Percentiles rank a stretch among this genome's conserved stretches.
phyloP scores from a whole-genome alignment of 2,888 invertebrate genomes.

The Crossocerus cetratus region DNA sequence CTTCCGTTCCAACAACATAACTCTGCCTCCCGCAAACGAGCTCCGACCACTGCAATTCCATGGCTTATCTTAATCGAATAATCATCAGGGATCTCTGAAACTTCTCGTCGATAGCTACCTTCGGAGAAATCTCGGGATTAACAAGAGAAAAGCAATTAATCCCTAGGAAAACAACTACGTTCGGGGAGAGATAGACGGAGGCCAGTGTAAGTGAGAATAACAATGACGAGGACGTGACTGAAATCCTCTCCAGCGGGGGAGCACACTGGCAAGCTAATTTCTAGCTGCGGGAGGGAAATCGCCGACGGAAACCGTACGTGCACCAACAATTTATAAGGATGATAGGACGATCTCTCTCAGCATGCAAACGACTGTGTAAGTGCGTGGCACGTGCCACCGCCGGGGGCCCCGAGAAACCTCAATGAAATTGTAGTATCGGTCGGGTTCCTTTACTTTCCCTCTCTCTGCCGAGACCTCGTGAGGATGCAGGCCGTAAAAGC shows the following conservation, averaged over 20 bases:
- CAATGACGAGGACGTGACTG: constrained; percentile 48
- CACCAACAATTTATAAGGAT: constrained; percentile 49
- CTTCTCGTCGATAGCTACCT: neutral
- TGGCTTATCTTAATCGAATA: too few species aligned
- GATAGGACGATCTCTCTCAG: constrained; percentile 48
- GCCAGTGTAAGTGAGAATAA: constrained; percentile 35
- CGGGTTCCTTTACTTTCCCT: constrained; percentile 10
- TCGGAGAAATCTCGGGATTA: neutral
- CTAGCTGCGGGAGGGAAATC: constrained; percentile 24
- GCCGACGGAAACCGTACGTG: constrained; percentile 34
- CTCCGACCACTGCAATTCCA: too few species aligned
- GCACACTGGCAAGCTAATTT: constrained; percentile 24
- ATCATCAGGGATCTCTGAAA: too few species aligned
- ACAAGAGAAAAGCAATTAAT: neutral
- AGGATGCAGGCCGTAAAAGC: constrained; percentile 3
- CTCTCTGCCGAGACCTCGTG: neutral
- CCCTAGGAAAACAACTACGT: constrained; percentile 10
- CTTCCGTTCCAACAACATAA: too few species aligned
- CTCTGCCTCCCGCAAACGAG: too few species aligned
- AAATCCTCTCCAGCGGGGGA: constrained; percentile 23
- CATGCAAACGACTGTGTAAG: constrained; percentile 40
- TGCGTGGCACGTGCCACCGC: constrained; percentile 44
- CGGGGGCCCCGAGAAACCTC: constrained; percentile 24
- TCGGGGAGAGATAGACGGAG: constrained; percentile 9
- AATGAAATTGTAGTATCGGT: constrained; percentile 28